Evolutionary conservation across 2,888 invertebrate species (phyloP), one percentile per base, ranked within the genome.

Genomic region (Junonia oenone): DNA sequence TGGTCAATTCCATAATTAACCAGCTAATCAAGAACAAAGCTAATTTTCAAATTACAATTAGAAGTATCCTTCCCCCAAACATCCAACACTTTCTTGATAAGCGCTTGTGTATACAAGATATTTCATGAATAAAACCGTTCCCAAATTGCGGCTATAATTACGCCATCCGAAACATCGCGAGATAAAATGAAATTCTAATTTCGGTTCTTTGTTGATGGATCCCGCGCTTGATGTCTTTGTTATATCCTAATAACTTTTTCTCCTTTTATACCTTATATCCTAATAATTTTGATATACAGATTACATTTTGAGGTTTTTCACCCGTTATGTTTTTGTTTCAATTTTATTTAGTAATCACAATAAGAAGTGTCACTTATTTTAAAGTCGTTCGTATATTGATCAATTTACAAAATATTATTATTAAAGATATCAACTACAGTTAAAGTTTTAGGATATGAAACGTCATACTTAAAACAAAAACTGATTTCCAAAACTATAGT

Each of bases 161-260:
- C 29, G 17, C 11, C 26, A 29, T 29, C 29, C 14, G 17, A 31
- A 8, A 31, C 14, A 46, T n/a, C 35, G 13, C 14, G 11, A 26
- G 22, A 22, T 22, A 26, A 33, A 37, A 49, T 49, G 37, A 49
- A 37, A 37, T 35, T 49, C 48, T 49, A 49, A 49, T 49, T 33
- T 22, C 26, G 26, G 26, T 14, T 33, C 33, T 49, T 49, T 35
- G 13, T 37, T 37, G 17, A 47, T 46, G 31, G 46, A n/a, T 46
- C 31, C 19, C 13, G 43, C n/a, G 6, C 43, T 43, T 22, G 17
- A 46, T 46, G 31, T 46, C 46, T 31, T 17, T 26, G 6, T 46
- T 29, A 11, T n/a, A 17, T n/a, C 31, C 14, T 46, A 17, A 31
- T 31, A 9, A 45, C 27, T 31, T 29, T 45, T 43, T 45, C 6